phyloP scores from a whole-genome alignment of 92 coral and sea anemone genomes.

The Epizoanthus stellaris region DNA sequence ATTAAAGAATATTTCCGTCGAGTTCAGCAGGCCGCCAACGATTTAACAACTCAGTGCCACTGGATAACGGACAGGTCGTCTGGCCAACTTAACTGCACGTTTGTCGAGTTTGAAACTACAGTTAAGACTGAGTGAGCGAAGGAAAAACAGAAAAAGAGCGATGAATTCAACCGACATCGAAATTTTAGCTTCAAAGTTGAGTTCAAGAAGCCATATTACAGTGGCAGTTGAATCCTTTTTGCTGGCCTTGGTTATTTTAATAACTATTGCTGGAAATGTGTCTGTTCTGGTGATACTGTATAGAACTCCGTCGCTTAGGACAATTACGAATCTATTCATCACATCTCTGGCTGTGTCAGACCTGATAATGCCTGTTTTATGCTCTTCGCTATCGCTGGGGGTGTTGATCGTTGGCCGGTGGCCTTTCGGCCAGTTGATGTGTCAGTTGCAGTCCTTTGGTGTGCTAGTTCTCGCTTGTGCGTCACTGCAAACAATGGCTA shows the following conservation, averaged over 20 bases:
- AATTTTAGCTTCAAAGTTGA: slow-evolving; percentile 9
- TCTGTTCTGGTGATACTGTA: slow-evolving; percentile 57
- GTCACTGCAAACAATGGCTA: slow-evolving; percentile 65
- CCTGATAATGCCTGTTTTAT: slow-evolving; percentile 44
- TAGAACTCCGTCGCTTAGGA: slow-evolving; percentile 61
- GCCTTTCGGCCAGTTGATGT: slow-evolving; percentile 24
- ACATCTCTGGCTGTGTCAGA: slow-evolving; percentile 70
- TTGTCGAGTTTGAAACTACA: too few species aligned
- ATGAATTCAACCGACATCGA: slow-evolving; percentile 13
- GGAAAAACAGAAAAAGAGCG: not conserved
- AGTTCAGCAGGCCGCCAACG: too few species aligned
- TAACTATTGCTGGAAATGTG: slow-evolving; percentile 58
- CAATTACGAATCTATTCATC: slow-evolving; percentile 55
- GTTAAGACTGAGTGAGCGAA: too few species aligned
- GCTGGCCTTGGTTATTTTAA: slow-evolving; percentile 7
- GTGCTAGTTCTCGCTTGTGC: slow-evolving; percentile 56
- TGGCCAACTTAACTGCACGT: too few species aligned
- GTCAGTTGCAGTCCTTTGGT: slow-evolving; percentile 59
- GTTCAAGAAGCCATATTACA: slow-evolving; percentile 30
- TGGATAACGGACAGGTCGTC: too few species aligned
- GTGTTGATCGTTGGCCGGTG: slow-evolving; percentile 40
- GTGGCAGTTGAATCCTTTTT: slow-evolving; percentile 39
- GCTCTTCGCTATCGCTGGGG: slow-evolving; percentile 35
- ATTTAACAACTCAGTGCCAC: too few species aligned
- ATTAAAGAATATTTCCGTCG: too few species aligned